Conservation (phyloP, 2,797 vertebrate genomes). For the Kryptopterus vitreolus region DNA sequence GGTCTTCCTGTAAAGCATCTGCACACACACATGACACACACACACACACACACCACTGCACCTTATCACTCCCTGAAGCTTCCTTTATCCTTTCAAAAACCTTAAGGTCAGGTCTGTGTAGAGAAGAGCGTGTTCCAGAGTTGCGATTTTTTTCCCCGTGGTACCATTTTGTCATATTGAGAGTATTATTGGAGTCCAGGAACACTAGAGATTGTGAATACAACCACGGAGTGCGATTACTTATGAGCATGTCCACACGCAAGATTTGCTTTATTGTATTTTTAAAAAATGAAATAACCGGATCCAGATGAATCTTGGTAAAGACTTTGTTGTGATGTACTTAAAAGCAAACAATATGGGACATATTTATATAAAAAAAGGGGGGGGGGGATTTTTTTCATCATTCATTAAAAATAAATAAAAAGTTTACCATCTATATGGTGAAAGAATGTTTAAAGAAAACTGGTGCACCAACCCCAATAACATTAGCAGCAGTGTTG, state of each 20-base stretch:
- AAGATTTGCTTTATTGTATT: slow-evolving; percentile 25
- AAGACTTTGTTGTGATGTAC: not conserved
- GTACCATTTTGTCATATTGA: not conserved
- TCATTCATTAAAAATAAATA: not conserved
- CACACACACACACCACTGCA: not conserved
- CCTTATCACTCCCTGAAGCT: slow-evolving; percentile 8
- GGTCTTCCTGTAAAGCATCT: not conserved
- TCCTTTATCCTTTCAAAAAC: not conserved
- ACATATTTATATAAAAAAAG: not conserved
- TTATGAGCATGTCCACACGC: slow-evolving; percentile 38
- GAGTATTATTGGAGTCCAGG: slow-evolving; percentile 11
- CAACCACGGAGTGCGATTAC: slow-evolving; percentile 32
- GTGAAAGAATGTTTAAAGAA: not conserved
- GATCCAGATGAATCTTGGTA: not conserved
- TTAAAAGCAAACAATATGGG: not conserved
- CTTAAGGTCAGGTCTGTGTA: not conserved
- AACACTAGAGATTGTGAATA: slow-evolving; percentile 15
- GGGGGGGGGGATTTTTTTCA: not conserved
- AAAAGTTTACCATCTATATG: not conserved
- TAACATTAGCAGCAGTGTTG: too few relatives aligned
- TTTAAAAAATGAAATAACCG: not conserved
- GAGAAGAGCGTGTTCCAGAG: not conserved
- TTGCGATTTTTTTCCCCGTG: not conserved
- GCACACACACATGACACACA: not conserved
- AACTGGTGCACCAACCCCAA: too few relatives aligned